Evolutionary conservation across 2,888 invertebrate genomes (phyloP).

Genomic region (Tachina fera): DNA sequence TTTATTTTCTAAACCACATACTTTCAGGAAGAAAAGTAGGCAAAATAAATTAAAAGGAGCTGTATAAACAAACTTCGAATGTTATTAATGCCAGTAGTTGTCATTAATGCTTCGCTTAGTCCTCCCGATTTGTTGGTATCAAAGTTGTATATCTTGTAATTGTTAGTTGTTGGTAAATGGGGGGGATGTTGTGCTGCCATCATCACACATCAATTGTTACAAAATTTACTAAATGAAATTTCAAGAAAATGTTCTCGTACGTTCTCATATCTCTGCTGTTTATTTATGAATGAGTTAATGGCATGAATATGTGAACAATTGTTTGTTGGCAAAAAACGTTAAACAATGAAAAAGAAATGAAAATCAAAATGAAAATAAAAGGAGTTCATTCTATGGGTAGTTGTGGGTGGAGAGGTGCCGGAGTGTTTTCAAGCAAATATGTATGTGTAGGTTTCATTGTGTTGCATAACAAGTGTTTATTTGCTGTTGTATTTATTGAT

Average conservation of each 20-base stretch:
- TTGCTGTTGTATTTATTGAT: conserved; percentile 43
- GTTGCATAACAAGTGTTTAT: conserved; percentile 21
- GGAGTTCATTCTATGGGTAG: not conserved
- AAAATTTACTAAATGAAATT: conserved; percentile 39
- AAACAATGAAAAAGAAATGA: not conserved
- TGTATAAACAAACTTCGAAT: not conserved
- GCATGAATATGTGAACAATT: conserved; percentile 33
- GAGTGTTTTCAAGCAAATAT: conserved; percentile 1
- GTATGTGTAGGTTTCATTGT: conserved; percentile 35
- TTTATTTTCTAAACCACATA: conserved; percentile 18
- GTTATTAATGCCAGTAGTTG: not conserved
- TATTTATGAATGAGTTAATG: conserved; percentile 45
- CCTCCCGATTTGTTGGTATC: not conserved
- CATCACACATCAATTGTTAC: conserved; percentile 34
- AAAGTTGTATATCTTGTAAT: not conserved
- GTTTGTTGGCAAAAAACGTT: conserved; percentile 9
- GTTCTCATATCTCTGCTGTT: conserved; percentile 16
- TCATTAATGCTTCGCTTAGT: not conserved
- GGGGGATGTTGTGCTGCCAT: not conserved
- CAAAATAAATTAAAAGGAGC: conserved; percentile 11
- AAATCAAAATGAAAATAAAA: not conserved
- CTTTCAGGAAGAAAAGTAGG: not conserved
- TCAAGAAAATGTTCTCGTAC: conserved; percentile 22
- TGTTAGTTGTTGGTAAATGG: not conserved
- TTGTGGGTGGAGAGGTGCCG: not conserved